Base-by-base conservation (phyloP, 2,797 vertebrate genomes). In the Kryptolebias ocellatus region DNA sequence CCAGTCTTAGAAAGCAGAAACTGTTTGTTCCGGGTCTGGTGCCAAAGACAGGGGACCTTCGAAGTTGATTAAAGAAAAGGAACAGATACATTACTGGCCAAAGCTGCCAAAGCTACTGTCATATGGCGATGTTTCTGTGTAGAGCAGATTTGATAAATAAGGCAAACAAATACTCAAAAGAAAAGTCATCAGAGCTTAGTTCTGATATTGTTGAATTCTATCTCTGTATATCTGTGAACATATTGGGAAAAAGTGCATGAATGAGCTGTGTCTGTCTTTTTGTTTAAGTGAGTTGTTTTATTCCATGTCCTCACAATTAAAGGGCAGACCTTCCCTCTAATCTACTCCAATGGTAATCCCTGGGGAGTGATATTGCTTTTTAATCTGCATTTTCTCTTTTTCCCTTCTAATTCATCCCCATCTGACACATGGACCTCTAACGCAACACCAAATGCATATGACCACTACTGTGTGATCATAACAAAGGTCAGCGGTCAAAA, bases 291-390 rank as follows among this genome's bases (percentile, higher is more conserved):
- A 70, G 47, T 68, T 54, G 28, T 46, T 66, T 70, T 5, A 1
- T 64, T 74, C 53, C 34, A 51, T 68, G 34, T 75, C 75, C 51
- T 57, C 60, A 82, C 62, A 83, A 79, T 78, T 70, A 81, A 79
- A 78, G 37, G 52, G 28, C 67, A 64, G 67, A 70, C 45, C 53
- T 75, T 17, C 51, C 56, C 56, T 72, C 57, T 86, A 85, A 89
- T 86, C 85, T 73, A 65, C 53, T 62, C 28, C 64, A 81, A 78
- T 70, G 59, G 74, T 88, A 90, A 91, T 88, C 88, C 83, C 28
- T 52, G n/a, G 67, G 76, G 72, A 90, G 87, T 85, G 84, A 81
- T 88, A 85, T 90, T 87, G 54, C 79, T 73, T 70, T 87, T 84
- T 88, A 89, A 90, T 86, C 84, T 67, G 54, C 71, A 75, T 87